phyloP scores from a whole-genome alignment of 2,113 vertebrate species.

The Sander vitreus region DNA sequence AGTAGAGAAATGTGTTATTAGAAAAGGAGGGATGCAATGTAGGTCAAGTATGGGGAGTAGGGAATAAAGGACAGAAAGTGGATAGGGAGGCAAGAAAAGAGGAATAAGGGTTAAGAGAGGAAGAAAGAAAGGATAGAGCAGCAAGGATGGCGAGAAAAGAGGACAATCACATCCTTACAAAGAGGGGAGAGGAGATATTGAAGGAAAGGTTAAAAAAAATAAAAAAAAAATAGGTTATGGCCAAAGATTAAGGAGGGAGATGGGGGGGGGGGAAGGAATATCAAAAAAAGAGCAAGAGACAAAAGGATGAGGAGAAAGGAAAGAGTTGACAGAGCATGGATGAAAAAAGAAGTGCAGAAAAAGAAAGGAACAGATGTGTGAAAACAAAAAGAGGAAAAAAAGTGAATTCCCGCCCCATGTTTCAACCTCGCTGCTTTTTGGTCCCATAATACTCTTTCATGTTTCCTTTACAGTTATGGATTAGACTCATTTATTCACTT shows the following conservation, averaged over 20 bases:
- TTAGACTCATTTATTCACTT: conserved; percentile 31
- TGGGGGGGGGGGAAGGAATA: background rate
- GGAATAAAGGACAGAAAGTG: too few species aligned
- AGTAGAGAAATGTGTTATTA: background rate
- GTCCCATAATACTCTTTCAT: conserved; percentile 11
- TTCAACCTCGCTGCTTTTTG: background rate
- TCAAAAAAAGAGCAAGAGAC: too few species aligned
- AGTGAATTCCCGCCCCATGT: background rate
- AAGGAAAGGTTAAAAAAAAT: too few species aligned
- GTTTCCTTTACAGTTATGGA: conserved; percentile 25
- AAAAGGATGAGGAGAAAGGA: too few species aligned
- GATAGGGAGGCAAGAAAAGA: too few species aligned
- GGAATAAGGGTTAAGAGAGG: too few species aligned
- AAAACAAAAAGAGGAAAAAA: background rate
- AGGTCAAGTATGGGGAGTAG: background rate
- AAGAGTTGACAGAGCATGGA: background rate
- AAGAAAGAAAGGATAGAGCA: background rate
- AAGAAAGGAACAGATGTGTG: background rate
- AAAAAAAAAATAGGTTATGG: too few species aligned
- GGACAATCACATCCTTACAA: too few species aligned
- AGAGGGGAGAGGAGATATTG: too few species aligned
- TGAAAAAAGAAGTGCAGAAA: background rate
- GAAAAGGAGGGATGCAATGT: background rate
- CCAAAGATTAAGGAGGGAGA: background rate
- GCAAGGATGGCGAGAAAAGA: background rate